A percentile compares a stretch with the other conserved stretches of the same genome.
Evolutionary conservation across 2,888 invertebrate species (phyloP).

Genomic region (Coelinius sp.): DNA sequence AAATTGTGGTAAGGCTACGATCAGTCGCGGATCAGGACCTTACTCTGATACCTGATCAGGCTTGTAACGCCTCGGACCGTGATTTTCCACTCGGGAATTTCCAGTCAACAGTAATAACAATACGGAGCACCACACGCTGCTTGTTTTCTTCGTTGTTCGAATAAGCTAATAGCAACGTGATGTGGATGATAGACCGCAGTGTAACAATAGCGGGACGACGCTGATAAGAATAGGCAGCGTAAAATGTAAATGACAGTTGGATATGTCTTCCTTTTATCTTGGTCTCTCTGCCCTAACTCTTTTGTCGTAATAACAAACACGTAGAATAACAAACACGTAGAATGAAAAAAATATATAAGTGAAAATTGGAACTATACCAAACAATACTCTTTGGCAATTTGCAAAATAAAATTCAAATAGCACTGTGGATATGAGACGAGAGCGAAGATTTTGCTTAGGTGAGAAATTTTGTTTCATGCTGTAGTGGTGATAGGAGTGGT

Average conservation of each 20-base stretch:
- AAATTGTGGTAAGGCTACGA: no score
- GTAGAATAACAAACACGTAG: not conserved
- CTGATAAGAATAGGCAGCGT: slow-evolving; percentile 1
- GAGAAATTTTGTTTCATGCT: slow-evolving; percentile 43
- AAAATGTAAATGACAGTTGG: not conserved
- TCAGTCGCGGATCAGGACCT: no score
- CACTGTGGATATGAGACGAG: slow-evolving; percentile 31
- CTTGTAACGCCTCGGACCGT: no score
- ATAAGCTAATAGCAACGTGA: not conserved
- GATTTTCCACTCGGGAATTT: not conserved
- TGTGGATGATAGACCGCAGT: slow-evolving; percentile 5
- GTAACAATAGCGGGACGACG: not conserved
- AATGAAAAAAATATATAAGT: not conserved
- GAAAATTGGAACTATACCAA: not conserved
- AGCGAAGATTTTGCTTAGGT: slow-evolving; percentile 47
- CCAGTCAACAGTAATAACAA: not conserved
- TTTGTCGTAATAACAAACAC: not conserved
- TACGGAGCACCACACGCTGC: not conserved
- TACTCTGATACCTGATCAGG: no score
- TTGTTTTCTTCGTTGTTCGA: not conserved
- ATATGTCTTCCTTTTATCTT: not conserved
- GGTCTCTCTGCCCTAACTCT: slow-evolving; percentile 8
- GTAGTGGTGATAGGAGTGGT: not conserved
- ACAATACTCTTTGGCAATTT: slow-evolving; percentile 43
- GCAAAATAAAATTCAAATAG: slow-evolving; percentile 40